These are phyloP conservation scores for Seira ritae DNA, from an alignment of 2,888 invertebrate species.

Conservation along the genomic window DNA sequence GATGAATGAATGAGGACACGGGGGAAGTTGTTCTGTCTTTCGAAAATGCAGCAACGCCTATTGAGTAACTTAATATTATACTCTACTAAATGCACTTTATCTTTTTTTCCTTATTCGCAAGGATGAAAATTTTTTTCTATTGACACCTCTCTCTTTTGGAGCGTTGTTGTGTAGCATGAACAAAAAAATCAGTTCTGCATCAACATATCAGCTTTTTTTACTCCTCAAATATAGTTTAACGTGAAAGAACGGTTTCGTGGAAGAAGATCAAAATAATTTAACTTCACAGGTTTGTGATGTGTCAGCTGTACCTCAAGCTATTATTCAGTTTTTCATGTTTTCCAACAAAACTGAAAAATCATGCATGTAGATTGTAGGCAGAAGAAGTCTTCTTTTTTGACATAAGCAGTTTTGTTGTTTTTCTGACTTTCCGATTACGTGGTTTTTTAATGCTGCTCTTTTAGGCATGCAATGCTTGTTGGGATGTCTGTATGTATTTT, in stretches of 20 bases:
- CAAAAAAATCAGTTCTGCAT: not conserved
- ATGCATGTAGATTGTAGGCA: not conserved
- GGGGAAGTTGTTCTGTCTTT: not conserved
- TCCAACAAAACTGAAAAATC: not conserved
- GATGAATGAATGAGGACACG: slow-evolving; percentile 3
- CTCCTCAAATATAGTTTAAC: too few species aligned
- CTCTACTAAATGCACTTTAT: not conserved
- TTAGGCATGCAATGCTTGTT: too few species aligned
- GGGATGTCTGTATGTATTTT: too few species aligned
- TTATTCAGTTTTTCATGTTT: not conserved
- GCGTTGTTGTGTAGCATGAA: not conserved
- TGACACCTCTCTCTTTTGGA: not conserved
- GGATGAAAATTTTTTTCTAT: slow-evolving; percentile 11
- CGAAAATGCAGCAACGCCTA: not conserved
- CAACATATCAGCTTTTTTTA: not conserved
- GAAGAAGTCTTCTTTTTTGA: not conserved
- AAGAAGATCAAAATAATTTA: too few species aligned
- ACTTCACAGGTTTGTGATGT: too few species aligned
- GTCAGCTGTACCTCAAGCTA: not conserved
- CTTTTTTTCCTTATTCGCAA: not conserved
- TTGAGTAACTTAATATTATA: not conserved
- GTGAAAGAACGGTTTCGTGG: not conserved
- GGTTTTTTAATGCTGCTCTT: too few species aligned
- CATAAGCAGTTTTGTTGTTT: not conserved
- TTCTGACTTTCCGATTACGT: not conserved